Percentiles rank a stretch among this genome's conserved stretches.
Evolutionary conservation across 1,140 invertebrate species (phyloP).

Genomic region (Ganaspis sp.): DNA sequence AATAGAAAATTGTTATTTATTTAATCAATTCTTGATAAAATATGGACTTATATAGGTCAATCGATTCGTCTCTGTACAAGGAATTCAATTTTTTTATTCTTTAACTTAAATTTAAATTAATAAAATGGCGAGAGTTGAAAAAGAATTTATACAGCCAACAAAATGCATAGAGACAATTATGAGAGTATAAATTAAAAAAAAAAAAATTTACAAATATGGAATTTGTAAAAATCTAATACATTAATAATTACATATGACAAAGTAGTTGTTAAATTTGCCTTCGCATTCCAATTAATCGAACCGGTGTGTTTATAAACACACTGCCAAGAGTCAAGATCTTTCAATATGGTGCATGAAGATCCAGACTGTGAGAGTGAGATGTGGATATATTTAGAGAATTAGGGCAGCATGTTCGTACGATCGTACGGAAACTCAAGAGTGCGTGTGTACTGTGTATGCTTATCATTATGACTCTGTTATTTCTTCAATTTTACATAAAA

Average conservation of each 20-base stretch:
- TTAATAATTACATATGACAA: constrained; percentile 11
- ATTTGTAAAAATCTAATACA: too few relatives aligned
- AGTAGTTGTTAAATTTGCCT: constrained; percentile 39
- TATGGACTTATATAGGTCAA: too few relatives aligned
- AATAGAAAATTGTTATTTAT: too few relatives aligned
- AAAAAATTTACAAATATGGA: too few relatives aligned
- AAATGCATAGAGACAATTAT: too few relatives aligned
- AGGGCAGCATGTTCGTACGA: constrained; percentile 67
- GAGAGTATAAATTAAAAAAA: too few relatives aligned
- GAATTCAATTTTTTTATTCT: too few relatives aligned
- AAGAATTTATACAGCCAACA: too few relatives aligned
- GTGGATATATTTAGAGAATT: constrained; percentile 72
- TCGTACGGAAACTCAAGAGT: constrained; percentile 55
- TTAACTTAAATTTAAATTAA: too few relatives aligned
- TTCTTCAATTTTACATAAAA: background rate
- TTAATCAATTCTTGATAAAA: too few relatives aligned
- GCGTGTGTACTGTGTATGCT: constrained; percentile 40
- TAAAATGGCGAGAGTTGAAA: too few relatives aligned
- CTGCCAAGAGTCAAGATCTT: constrained; percentile 69
- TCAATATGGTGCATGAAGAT: constrained; percentile 59
- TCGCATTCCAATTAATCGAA: constrained; percentile 53
- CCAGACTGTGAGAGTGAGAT: constrained; percentile 54
- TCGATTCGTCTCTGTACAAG: too few relatives aligned
- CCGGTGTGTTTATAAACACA: constrained; percentile 69
- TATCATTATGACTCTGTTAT: background rate